Evolutionary conservation across 2,888 invertebrate species (phyloP), one percentile per base, ranked within the genome.

Genomic region (Acleris holmiana): DNA sequence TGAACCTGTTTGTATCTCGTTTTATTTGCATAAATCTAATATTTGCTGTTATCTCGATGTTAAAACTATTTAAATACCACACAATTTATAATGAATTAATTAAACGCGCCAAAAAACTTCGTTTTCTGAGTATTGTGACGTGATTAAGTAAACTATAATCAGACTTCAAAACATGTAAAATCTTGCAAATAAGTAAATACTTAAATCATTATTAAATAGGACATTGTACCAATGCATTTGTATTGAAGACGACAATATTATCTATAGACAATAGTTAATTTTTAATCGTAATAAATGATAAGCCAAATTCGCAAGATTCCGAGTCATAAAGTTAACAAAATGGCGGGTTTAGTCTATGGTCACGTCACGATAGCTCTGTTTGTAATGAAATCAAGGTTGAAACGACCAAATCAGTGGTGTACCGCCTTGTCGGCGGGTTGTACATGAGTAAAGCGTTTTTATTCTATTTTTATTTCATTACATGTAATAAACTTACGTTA

Each of bases 401-500:
- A 44, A 62, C 49, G 51, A 77, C 73, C 71, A 76, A 80, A 79
- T 76, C 75, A 72, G 70, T 74, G 49, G 63, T 60, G 44, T 65
- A 55, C 65, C 59, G 64, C 59, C 68, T 69, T 70, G 76, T 72
- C 73, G 76, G 79, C 80, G 79, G 35, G 79, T 82, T 82, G 79
- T 73, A 71, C 58, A 68, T 59, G 82, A 83, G 83, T 89, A 86
- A 84, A 87, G 86, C 79, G 82, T 88, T 84, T 86, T 88, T 86
- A 84, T 79, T 85, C 80, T 88, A 89, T 89, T 91, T 91, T 91
- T 91, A 91, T 91, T 91, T 91, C 75, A 89, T 88, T 89, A 90
- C 88, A 89, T 91, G 90, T 90, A 91, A 91, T 91, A 92, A 91
- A 91, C 91, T 89, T 89, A 91, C 88, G 90, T 91, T 91, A 91